Evolutionary conservation across 2,888 invertebrate species (phyloP), one percentile per base, ranked within the genome.

Genomic region (Melanargia galathea): DNA sequence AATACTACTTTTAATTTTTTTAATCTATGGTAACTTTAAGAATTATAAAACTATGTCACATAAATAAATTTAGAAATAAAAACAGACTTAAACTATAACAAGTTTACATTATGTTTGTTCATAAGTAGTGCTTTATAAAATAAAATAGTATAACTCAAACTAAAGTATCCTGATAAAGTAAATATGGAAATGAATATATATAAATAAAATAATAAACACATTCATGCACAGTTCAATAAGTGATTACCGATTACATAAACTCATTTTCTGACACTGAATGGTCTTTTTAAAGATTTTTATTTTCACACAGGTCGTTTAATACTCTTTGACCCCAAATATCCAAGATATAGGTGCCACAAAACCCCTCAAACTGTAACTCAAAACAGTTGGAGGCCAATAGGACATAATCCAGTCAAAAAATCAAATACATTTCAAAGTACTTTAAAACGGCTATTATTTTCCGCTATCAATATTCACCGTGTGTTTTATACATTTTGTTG

Each of bases 21-120:
- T 83, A 86, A 75, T 77, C 84, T 89, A 90, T 90, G 91, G 91
- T 91, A 91, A 91, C 91, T 90, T 84, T 86, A 75, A 64, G 73
- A 74, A 82, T 81, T 85, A 80, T 78, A 84, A 72, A 82, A 76
- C 83, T 87, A 86, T 83, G 80, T 87, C 83, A 84, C 83, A 89
- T 88, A 87, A 90, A 90, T 87, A 87, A 81, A 79, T 85, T 83
- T 81, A 80, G 77, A 80, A 75, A 82, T 79, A 78, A 80, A 82
- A 87, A 84, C 81, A 82, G 75, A 73, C 81, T 84, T 84, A 83
- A 10, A 40, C 54, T 66, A 79, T 73, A 82, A 81, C 77, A 80
- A 79, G 68, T 72, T 58, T 69, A 70, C 70, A 67, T 69, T 70
- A 62, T 59, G 59, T 46, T 51, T 56, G 62, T 48, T 58, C 58